Evolutionary conservation across 2,113 vertebrate species (phyloP), one percentile per base, ranked within the genome.

Genomic region (Columbina picui): DNA sequence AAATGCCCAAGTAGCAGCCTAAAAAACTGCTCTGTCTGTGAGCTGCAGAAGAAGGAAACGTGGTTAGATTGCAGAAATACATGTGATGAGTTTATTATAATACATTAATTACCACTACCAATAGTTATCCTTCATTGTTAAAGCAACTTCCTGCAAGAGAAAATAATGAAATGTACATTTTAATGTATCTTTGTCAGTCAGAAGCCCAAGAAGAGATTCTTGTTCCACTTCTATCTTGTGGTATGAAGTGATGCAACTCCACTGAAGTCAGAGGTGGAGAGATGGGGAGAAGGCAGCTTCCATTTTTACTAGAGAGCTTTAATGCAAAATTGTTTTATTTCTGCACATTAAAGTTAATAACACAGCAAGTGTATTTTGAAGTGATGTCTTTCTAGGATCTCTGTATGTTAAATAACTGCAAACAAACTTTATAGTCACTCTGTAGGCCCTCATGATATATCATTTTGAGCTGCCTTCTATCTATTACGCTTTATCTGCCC

Each of bases 401-500:
- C 74, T 93, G 1, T 59, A 49, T 97, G 96, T 97, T 98, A 97
- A 98, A 96, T 97, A 97, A 96, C 96, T 95, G 94, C 6, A 6
- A 96, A 90, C 84, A 97, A 94, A 97, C 94, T 97, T 97, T 95
- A 89, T 90, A 94, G 94, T 94, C 60, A 36, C 84, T 97, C 78
- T 88, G 0, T 93, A 94, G 96, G 94, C 69, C 74, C 74, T 94
- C 80, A 84, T 4, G 10, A 97, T 96, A 96, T 73, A 96, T 97
- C 93, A 96, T 96, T 98, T 97, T 97, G 97, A 96, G 85, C 89
- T 97, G 70, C 92, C 81, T 97, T 95, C 96, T 96, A 94, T 96
- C 95, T 97, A 87, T 97, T 98, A 95, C 52, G 20, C 93, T 97
- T 98, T 98, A 98, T 98, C 98, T 97, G 94, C 89, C 94, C 88